phyloP scores from a whole-genome alignment of 2,113 vertebrate genomes.

The Larimichthys polyactis region DNA sequence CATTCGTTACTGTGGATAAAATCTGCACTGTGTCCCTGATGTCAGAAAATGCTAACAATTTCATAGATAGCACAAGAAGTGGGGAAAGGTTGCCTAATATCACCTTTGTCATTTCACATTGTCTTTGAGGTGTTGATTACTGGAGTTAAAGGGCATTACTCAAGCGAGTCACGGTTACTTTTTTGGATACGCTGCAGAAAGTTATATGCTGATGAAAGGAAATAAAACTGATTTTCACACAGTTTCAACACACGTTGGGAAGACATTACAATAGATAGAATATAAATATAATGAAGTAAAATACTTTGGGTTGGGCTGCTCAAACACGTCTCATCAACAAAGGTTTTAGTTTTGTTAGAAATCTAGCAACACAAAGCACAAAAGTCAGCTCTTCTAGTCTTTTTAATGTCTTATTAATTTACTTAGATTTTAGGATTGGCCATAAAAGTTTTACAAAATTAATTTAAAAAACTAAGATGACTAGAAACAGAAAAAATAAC shows the following conservation, averaged over 20 bases:
- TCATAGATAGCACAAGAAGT: slow-evolving; percentile 37
- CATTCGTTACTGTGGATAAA: slow-evolving; percentile 57
- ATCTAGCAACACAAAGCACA: neutral
- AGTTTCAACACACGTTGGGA: neutral
- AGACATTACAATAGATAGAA: neutral
- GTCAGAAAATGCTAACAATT: slow-evolving; percentile 49
- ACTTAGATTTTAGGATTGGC: neutral
- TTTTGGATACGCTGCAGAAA: slow-evolving; percentile 6
- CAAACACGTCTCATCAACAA: neutral
- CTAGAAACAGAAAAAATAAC: neutral
- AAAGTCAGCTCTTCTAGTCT: neutral
- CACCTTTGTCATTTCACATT: slow-evolving; percentile 48
- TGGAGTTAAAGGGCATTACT: slow-evolving; percentile 29
- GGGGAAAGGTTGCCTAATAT: slow-evolving; percentile 33
- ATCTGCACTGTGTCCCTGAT: slow-evolving; percentile 17
- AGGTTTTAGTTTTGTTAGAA: neutral
- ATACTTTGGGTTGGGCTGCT: neutral
- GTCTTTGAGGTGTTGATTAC: slow-evolving; percentile 41
- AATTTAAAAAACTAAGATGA: neutral
- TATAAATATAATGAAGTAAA: neutral
- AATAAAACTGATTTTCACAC: neutral
- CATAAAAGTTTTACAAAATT: neutral
- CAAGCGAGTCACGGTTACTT: neutral
- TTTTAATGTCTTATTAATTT: neutral
- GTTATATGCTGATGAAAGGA: neutral